Base-by-base conservation (phyloP, 2,797 vertebrate species). In the Epinephelus coioides region DNA sequence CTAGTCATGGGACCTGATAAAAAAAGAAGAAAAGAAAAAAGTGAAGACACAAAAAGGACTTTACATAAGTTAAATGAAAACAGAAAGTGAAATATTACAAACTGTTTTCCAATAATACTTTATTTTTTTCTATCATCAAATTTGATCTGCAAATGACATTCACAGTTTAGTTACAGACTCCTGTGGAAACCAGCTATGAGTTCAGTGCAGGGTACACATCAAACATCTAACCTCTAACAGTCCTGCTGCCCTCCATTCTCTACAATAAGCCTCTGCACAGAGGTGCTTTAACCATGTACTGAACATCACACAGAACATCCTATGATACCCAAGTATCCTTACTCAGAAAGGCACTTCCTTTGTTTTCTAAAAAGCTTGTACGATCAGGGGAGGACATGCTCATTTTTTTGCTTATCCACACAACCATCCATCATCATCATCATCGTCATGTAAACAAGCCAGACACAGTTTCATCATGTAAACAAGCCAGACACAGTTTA, bases 101-200 rank as follows among this genome's bases (percentile, higher is more conserved):
- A 11, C 25, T 57, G 27, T 21, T 15, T 71, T 89, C 78, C 84
- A 79, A 79, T 90, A 82, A 90, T 83, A 78, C 91, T 94, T 94
- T 91, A 94, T 94, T 92, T 89, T 88, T 88, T 65, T 89, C 92
- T 89, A 93, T 92, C 86, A 83, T 81, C 76, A 81, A 86, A 88
- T 70, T 71, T 83, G 11, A 73, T 83, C 76, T 85, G 51, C 75
- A 83, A 73, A 80, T 83, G 75, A 89, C 93, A 93, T 92, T 94
- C 92, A 94, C 92, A 94, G 93, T 92, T 92, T 86, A 85, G 77
- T 76, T 90, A 91, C 89, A 80, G 86, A 91, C 85, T 87, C 72
- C 51, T 81, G 78, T 77, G 87, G 90, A 91, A 88, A 90, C 66
- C 66, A 59, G 17, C 69, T 9, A 49, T 62, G 55, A 60, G 49